Evolutionary conservation across 2,113 vertebrate genomes (phyloP), one percentile per base, ranked within the genome.

Genomic region (Tragelaphus buxtoni): DNA sequence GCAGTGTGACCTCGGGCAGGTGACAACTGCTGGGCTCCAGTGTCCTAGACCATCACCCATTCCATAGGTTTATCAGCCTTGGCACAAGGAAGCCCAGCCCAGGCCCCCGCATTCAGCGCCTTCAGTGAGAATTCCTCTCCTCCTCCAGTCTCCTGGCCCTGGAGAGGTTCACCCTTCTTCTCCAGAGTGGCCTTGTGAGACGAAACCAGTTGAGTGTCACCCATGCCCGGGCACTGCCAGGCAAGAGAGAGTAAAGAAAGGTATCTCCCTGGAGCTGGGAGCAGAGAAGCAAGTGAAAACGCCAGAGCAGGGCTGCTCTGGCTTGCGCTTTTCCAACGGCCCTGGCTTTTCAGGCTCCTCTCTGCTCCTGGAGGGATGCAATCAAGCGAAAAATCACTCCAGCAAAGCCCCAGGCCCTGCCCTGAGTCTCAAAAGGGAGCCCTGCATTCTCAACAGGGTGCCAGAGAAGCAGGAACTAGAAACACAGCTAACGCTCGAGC

Each of bases 401-500:
- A 3, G 20, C 0, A 53, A 55, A 86, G 65, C 22, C 32, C 8
- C 6, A 16, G 11, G 17, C 5, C 35, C 83, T 72, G 49, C 11
- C n/a, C 28, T 24, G 24, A 42, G 28, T 45, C 32, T 28, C 12
- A 60, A 69, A 65, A 55, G 30, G 58, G n/a, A 58, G n/a, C 13
- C 28, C 39, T 32, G 11, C 3, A 7, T 39, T 90, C 58, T 32
- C 76, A 87, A 10, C 16, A 49, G 90, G 39, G 20, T 61, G 13
- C 56, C 85, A 12, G 39, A 61, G 72, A 49, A 69, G n/a, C 7
- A 49, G 53, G 9, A 30, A 58, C 12, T 45, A 84, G 26, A 77
- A 60, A 47, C 7, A 28, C 2, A 53, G 79, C 13, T 26, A n/a
- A 82, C 1, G 3, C 0, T 1, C 0, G 22, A 76, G 55, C 30